These are phyloP conservation scores for Nomia melanderi DNA, from an alignment of 1,140 invertebrate species.

Conservation along the genomic window DNA sequence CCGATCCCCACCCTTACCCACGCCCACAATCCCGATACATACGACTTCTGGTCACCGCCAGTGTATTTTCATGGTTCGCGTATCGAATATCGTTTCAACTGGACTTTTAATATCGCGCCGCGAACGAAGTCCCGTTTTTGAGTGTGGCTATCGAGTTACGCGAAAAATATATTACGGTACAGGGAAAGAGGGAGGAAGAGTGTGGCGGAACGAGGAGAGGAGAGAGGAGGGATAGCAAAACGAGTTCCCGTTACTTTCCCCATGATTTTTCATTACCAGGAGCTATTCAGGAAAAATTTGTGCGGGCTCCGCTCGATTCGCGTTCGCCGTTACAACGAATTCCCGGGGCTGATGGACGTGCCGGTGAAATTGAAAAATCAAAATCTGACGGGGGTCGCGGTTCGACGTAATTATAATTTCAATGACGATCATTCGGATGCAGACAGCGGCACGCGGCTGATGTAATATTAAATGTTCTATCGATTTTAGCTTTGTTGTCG, in stretches of 20 bases:
- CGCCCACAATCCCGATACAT: constrained; percentile 31
- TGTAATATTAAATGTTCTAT: constrained; percentile 11
- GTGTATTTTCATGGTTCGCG: constrained; percentile 15
- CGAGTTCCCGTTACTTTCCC: constrained; percentile 8
- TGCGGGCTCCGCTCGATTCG: background rate
- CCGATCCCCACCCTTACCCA: too few relatives aligned
- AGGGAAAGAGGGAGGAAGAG: background rate
- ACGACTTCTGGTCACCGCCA: constrained; percentile 49
- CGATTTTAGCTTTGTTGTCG: constrained; percentile 25
- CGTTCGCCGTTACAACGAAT: background rate
- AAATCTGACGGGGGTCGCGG: background rate
- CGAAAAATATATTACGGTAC: background rate
- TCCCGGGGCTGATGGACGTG: background rate
- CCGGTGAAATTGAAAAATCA: constrained; percentile 35
- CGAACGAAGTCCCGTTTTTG: constrained; percentile 17
- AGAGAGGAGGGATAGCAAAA: background rate
- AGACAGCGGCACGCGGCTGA: background rate
- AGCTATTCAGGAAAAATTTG: constrained; percentile 1
- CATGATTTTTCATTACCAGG: constrained; percentile 25
- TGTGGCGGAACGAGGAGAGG: too few relatives aligned
- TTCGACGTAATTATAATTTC: constrained; percentile 32
- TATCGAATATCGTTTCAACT: constrained; percentile 25
- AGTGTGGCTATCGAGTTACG: background rate
- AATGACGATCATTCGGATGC: background rate
- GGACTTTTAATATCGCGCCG: constrained; percentile 34